These are phyloP conservation scores for Meiosimyza decipiens DNA, from an alignment of 2,888 invertebrate species.

Conservation along the genomic window DNA sequence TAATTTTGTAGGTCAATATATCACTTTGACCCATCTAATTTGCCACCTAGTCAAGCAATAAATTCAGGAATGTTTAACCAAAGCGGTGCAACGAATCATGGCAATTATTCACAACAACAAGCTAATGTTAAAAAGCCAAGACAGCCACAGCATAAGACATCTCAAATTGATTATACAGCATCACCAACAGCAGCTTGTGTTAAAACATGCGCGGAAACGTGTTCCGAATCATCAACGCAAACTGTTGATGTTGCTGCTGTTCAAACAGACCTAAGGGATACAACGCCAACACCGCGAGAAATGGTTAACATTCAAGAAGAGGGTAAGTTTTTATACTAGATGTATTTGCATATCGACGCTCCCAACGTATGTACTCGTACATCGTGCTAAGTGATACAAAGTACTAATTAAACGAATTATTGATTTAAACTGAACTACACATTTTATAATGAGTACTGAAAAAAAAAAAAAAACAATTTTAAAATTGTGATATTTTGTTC, in stretches of 20 bases:
- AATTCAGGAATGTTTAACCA: constrained; percentile 41
- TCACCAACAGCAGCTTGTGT: constrained; percentile 24
- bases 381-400: too few relatives aligned
- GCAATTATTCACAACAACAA: constrained; percentile 35
- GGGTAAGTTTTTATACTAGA: constrained; percentile 3
- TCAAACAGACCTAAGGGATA: constrained; percentile 4
- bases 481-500: too few relatives aligned
- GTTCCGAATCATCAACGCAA: constrained; percentile 56
- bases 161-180: constrained; percentile 12
- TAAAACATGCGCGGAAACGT: constrained; percentile 48
- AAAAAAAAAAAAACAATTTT: too few relatives aligned
- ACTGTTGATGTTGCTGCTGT: constrained; percentile 41
- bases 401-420: too few relatives aligned
- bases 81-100: constrained; percentile 29
- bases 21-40: constrained; percentile 67
- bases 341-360: background rate
- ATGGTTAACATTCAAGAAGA: constrained; percentile 33
- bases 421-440: too few relatives aligned
- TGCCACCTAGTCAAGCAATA: constrained; percentile 64
- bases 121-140: background rate
- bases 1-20: constrained; percentile 61
- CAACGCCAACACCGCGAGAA: constrained; percentile 17
- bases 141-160: constrained; percentile 42
- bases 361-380: too few relatives aligned
- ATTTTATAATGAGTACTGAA: too few relatives aligned